Percentiles rank a stretch among this genome's conserved stretches.
Conservation (phyloP, 37 sponge, comb jelly and placozoan species). For the Lycopodina hypogea region DNA sequence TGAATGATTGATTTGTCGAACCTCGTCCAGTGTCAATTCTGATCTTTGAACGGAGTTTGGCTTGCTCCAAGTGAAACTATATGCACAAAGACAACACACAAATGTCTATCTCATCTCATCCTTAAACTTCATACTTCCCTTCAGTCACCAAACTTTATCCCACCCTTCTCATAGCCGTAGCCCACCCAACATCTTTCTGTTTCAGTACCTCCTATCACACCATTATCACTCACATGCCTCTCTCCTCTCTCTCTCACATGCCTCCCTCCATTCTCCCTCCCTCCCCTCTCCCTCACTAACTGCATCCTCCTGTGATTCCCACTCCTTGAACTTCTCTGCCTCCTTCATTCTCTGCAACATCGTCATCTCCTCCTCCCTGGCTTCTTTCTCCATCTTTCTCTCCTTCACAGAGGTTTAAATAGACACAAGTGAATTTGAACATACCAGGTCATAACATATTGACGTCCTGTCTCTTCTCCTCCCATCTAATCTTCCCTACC, state of each 20-base stretch:
- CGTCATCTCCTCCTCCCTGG: constrained; percentile 83
- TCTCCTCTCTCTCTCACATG: background rate
- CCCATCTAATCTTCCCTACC: background rate
- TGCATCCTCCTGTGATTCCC: constrained; percentile 94
- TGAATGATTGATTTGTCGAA: background rate
- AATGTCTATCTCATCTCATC: no score
- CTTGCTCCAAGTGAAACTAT: constrained; percentile 95
- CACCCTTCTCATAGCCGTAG: no score
- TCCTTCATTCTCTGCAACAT: constrained; percentile 90
- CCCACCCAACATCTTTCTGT: no score
- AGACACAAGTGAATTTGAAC: background rate
- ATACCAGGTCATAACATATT: background rate
- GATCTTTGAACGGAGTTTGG: constrained; percentile 87
- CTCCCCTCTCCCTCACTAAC: constrained; percentile 24
- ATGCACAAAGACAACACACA: background rate
- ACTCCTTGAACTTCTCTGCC: constrained; percentile 91
- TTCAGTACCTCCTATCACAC: no score
- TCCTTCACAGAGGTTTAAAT: constrained; percentile 41
- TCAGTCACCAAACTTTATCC: no score
- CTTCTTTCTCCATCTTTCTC: constrained; percentile 88
- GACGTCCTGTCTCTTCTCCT: background rate
- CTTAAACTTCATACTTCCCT: no score
- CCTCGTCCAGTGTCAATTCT: constrained; percentile 83
- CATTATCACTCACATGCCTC: no score
- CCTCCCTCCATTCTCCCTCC: background rate